phyloP scores from a whole-genome alignment of 2,113 vertebrate genomes.

The Fregetta grallaria region DNA sequence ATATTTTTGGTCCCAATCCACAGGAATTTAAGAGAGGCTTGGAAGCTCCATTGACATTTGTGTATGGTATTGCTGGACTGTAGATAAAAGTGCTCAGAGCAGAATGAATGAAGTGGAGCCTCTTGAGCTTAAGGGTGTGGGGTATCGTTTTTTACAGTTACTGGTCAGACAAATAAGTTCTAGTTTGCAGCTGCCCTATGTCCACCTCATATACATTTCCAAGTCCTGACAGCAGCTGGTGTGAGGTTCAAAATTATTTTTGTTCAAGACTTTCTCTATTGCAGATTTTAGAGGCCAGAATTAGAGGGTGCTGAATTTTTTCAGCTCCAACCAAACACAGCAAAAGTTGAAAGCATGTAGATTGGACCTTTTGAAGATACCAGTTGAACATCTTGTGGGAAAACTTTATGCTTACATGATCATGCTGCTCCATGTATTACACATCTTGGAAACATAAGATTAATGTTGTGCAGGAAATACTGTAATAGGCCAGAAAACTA shows the following conservation, averaged over 20 bases:
- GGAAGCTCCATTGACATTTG: not conserved
- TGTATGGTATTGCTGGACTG: not conserved
- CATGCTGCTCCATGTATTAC: not conserved
- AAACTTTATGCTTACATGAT: conserved; percentile 12
- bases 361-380: not conserved
- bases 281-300: not conserved
- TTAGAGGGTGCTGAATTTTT: not conserved
- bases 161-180: not conserved
- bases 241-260: not conserved
- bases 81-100: not conserved
- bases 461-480: conserved; percentile 35
- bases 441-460: conserved; percentile 2
- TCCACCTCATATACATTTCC: not conserved
- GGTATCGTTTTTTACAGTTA: not conserved
- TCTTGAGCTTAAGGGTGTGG: accelerated
- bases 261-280: not conserved
- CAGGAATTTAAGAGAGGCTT: not conserved
- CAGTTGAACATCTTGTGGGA: conserved; percentile 33
- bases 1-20: not conserved
- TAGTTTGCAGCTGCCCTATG: not conserved
- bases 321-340: not conserved
- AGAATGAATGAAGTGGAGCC: not conserved
- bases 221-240: not conserved
- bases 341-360: not conserved
- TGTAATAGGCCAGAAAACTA: conserved; percentile 1